Conservation (phyloP, 2,113 vertebrate genomes). For the Cyanocitta stelleri region DNA sequence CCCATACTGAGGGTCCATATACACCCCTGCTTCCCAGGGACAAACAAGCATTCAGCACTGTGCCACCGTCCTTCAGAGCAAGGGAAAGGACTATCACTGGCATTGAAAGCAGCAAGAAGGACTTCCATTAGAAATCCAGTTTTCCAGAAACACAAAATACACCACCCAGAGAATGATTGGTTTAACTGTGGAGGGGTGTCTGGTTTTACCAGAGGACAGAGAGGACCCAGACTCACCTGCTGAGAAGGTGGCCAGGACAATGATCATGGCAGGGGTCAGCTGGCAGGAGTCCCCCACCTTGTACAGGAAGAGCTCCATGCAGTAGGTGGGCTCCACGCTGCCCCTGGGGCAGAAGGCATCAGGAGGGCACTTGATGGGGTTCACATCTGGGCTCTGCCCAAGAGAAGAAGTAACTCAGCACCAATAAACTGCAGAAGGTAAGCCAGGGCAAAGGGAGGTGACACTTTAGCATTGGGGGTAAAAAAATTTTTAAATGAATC, state of each 20-base stretch:
- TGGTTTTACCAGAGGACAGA: background rate
- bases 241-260: constrained; percentile 75
- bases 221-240: constrained; percentile 63
- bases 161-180: background rate
- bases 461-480: background rate
- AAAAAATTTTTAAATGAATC: background rate
- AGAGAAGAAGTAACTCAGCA: background rate
- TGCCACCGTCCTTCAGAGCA: background rate
- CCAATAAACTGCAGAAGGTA: background rate
- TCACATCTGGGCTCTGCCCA: constrained; percentile 82
- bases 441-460: background rate
- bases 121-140: background rate
- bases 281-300: constrained; percentile 80
- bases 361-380: constrained; percentile 75
- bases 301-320: constrained; percentile 85
- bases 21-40: background rate
- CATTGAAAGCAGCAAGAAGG: background rate
- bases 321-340: constrained; percentile 77
- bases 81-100: background rate
- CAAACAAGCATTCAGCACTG: background rate
- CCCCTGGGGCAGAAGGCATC: constrained; percentile 86
- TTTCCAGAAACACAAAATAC: background rate
- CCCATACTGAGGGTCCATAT: background rate
- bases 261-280: constrained; percentile 77
- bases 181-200: background rate